These are phyloP conservation scores for Indicator maculatus DNA, from an alignment of 2,113 vertebrate genomes.

Conservation along the genomic window DNA sequence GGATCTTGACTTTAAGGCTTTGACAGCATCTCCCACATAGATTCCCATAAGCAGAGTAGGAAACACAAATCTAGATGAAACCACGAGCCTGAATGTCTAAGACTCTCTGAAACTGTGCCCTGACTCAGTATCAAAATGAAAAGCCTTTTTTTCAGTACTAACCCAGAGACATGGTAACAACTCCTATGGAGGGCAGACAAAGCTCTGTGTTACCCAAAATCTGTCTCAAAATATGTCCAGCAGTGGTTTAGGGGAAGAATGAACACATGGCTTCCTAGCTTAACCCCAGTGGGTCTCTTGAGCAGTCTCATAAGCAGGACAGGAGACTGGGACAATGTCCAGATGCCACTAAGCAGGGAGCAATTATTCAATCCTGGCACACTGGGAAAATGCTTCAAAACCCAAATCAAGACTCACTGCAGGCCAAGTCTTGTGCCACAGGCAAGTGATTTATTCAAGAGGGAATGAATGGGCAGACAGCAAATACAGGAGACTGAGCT, in stretches of 20 bases:
- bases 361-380: background rate
- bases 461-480: background rate
- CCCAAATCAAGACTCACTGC: background rate
- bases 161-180: background rate
- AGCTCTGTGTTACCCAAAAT: background rate
- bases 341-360: background rate
- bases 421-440: background rate
- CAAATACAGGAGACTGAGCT: background rate
- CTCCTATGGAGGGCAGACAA: background rate
- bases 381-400: background rate
- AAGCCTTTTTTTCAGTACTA: background rate
- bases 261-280: background rate
- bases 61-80: background rate
- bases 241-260: background rate
- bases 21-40: background rate
- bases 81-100: background rate
- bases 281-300: background rate
- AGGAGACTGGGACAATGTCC: background rate
- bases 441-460: background rate
- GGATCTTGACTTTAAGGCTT: background rate
- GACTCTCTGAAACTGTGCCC: background rate
- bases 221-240: background rate
- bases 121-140: background rate
- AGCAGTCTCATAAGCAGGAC: background rate
- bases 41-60: background rate